Evolutionary conservation across 2,113 vertebrate genomes (phyloP).

Genomic region (Chionodraco myersi): DNA sequence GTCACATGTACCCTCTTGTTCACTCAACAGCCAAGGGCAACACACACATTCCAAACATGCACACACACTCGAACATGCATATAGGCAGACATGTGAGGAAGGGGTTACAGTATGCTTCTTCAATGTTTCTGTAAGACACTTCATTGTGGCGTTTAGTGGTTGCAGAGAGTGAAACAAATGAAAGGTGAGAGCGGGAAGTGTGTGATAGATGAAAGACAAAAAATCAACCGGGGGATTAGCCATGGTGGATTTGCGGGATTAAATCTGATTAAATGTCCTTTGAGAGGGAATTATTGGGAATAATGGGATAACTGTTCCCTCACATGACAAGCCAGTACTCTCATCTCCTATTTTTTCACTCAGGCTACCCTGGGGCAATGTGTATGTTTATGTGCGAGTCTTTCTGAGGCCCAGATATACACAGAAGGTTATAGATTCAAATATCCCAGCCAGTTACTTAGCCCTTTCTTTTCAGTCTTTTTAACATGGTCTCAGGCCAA

Average conservation of each 20-base stretch:
- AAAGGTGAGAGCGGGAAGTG: conserved; percentile 9
- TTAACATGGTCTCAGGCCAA: conserved; percentile 21
- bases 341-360: conserved; percentile 16
- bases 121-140: conserved; percentile 33
- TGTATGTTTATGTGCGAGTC: neutral
- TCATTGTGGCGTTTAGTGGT: neutral
- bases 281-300: conserved; percentile 53
- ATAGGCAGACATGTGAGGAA: neutral
- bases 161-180: neutral
- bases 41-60: neutral
- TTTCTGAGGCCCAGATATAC: neutral
- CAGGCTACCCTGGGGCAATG: neutral
- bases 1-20: neutral
- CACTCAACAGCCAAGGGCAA: conserved; percentile 2
- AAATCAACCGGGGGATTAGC: conserved; percentile 49
- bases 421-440: neutral
- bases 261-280: conserved; percentile 56
- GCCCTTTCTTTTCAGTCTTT: conserved; percentile 36
- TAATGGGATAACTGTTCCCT: conserved; percentile 57
- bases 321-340: conserved; percentile 46
- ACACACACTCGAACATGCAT: neutral
- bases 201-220: conserved; percentile 36
- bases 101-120: conserved; percentile 5
- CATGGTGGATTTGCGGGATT: conserved; percentile 49
- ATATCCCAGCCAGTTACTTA: conserved; percentile 20